Base-by-base conservation (phyloP, 1,140 invertebrate species). In the Diachasma alloeum region DNA sequence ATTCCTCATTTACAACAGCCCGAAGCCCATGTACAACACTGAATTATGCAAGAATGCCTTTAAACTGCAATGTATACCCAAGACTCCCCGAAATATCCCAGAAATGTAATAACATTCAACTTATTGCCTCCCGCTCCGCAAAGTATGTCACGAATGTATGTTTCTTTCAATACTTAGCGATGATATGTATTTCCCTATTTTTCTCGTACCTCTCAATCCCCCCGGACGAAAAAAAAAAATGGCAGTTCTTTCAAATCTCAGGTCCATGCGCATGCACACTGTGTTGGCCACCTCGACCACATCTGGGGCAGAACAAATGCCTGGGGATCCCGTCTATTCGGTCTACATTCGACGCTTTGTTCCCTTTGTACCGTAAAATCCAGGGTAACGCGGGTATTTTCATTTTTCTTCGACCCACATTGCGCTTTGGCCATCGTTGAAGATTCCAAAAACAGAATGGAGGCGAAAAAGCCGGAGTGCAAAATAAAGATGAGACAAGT, bases 311-410 rank as follows among this genome's bases (percentile, higher is more conserved):
- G 68, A 70, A 70, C 68, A 70, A 70, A 70, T 70, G 68, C 68
- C 68, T 70, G 42, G 68, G 68, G 42, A 70, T 70, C 68, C 42
- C 37, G 68, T 46, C 68, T 70, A 70, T 70, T 70, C 42, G 39
- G 68, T 70, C 68, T 70, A 70, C 19, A 70, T 70, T 70, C 42
- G 68, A 70, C 68, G 68, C 68, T 70, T 70, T 70, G 68, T 70
- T 70, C 68, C 42, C 68, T 70, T 70, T 70, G 68, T 70, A 70
- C 37, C 68, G 68, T 44, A 24, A 46, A 70, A 70, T 70, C 68
- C 68, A 42, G 68, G 68, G 42, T 44, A 70, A 70, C 42, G 39
- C 42, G 0, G 68, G 68, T 44, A 70, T 70, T 70, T 70, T 70
- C n/a, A 70, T 70, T 70, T 44, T 70, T 44, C 42, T 70, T 70